phyloP scores from a whole-genome alignment of 2,888 invertebrate species.

The Craniophora ligustri region DNA sequence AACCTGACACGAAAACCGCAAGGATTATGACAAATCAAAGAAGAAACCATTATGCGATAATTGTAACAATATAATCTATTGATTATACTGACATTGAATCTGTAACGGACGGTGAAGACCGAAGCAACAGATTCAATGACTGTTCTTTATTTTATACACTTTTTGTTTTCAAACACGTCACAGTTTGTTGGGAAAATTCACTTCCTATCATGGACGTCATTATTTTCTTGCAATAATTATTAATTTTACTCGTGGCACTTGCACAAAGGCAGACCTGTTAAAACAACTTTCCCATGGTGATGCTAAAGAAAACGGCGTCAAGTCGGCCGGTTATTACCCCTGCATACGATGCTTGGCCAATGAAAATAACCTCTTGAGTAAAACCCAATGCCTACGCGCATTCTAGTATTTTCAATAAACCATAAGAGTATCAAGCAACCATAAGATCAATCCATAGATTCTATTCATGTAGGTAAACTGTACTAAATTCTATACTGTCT shows the following conservation, averaged over 20 bases:
- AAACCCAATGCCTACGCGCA: slow-evolving; percentile 17
- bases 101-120: slow-evolving; percentile 78
- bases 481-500: neutral
- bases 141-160: slow-evolving; percentile 49
- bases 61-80: slow-evolving; percentile 32
- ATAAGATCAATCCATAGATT: slow-evolving; percentile 10
- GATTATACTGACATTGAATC: slow-evolving; percentile 66
- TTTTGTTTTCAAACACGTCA: slow-evolving; percentile 54
- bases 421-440: no score
- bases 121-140: slow-evolving; percentile 56
- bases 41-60: slow-evolving; percentile 23
- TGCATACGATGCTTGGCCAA: slow-evolving; percentile 31
- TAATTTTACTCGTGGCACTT: slow-evolving; percentile 36
- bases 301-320: slow-evolving; percentile 37
- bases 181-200: slow-evolving; percentile 48
- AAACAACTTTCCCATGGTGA: slow-evolving; percentile 51
- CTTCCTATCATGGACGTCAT: slow-evolving; percentile 51
- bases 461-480: neutral
- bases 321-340: slow-evolving; percentile 44
- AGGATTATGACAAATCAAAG: slow-evolving; percentile 23
- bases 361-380: slow-evolving; percentile 37
- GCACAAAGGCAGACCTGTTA: slow-evolving; percentile 33
- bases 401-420: slow-evolving; percentile 4
- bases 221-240: slow-evolving; percentile 43
- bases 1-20: slow-evolving; percentile 28